Conservation (phyloP, 2,113 vertebrate genomes). For the Cyphotilapia sp. region DNA sequence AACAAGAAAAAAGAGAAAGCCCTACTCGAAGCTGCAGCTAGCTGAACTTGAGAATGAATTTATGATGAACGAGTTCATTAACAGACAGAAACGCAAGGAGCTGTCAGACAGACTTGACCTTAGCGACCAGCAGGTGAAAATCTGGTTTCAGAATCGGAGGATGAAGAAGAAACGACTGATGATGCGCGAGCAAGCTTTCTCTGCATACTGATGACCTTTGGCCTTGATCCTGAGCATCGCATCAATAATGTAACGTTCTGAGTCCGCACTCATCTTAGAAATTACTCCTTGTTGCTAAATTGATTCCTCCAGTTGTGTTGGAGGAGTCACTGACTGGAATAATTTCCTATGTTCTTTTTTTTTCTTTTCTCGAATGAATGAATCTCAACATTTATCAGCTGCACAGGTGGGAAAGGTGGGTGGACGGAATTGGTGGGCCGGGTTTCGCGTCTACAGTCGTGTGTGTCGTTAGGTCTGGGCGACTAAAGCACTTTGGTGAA, state of each 20-base stretch:
- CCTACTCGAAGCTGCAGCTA: slow-evolving; percentile 89
- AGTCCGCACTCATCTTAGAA: neutral
- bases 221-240: slow-evolving; percentile 48
- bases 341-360: neutral
- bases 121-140: slow-evolving; percentile 79
- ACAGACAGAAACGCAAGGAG: slow-evolving; percentile 89
- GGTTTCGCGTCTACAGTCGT: neutral
- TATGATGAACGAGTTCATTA: slow-evolving; percentile 90
- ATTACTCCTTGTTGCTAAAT: neutral
- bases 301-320: neutral
- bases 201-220: slow-evolving; percentile 62
- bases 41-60: slow-evolving; percentile 92
- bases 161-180: slow-evolving; percentile 95
- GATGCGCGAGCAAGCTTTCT: slow-evolving; percentile 84
- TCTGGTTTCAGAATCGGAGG: slow-evolving; percentile 82
- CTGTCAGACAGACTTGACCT: slow-evolving; percentile 85
- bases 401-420: neutral
- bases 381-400: neutral
- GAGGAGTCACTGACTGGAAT: neutral
- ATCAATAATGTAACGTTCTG: neutral
- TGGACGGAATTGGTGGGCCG: neutral
- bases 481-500: neutral
- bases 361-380: neutral
- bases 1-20: slow-evolving; percentile 89
- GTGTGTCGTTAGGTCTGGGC: neutral